These are phyloP conservation scores for Physella acuta DNA, from an alignment of 1,140 invertebrate genomes.

Conservation along the genomic window DNA sequence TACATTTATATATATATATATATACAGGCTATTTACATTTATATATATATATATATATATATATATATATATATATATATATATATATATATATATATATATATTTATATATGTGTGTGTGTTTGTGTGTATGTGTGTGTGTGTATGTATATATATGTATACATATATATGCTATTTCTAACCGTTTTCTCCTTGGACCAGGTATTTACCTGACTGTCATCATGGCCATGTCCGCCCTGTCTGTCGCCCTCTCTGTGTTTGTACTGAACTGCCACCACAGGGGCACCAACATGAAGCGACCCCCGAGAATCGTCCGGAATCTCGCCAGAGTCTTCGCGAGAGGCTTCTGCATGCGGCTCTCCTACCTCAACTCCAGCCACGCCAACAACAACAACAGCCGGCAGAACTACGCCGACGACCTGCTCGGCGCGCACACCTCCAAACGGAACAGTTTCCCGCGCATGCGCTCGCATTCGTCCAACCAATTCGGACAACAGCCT, in stretches of 20 bases:
- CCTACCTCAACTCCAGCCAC: constrained; percentile 15
- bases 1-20: too few relatives aligned
- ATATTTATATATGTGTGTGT: too few relatives aligned
- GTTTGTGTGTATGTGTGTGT: too few relatives aligned
- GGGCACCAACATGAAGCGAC: constrained; percentile 38
- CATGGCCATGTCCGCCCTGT: constrained; percentile 59
- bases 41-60: too few relatives aligned
- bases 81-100: too few relatives aligned
- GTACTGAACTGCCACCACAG: constrained; percentile 58
- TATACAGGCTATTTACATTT: too few relatives aligned
- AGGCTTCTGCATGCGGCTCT: constrained; percentile 39
- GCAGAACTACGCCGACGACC: neutral
- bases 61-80: too few relatives aligned
- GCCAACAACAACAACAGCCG: constrained; percentile 3
- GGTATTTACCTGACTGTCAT: constrained; percentile 59
- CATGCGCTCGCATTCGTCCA: constrained; percentile 1
- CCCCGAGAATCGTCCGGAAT: constrained; percentile 41
- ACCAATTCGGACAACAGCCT: neutral
- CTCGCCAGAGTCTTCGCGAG: constrained; percentile 29
- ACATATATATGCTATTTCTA: neutral
- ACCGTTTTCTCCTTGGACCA: constrained; percentile 35
- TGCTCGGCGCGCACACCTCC: neutral
- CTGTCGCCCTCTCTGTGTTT: constrained; percentile 58
- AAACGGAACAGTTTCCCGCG: neutral
- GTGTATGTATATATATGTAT: neutral